Evolutionary conservation across 1,140 invertebrate genomes (phyloP), one percentile per base, ranked within the genome.

Genomic region (Semibalanus balanoides): DNA sequence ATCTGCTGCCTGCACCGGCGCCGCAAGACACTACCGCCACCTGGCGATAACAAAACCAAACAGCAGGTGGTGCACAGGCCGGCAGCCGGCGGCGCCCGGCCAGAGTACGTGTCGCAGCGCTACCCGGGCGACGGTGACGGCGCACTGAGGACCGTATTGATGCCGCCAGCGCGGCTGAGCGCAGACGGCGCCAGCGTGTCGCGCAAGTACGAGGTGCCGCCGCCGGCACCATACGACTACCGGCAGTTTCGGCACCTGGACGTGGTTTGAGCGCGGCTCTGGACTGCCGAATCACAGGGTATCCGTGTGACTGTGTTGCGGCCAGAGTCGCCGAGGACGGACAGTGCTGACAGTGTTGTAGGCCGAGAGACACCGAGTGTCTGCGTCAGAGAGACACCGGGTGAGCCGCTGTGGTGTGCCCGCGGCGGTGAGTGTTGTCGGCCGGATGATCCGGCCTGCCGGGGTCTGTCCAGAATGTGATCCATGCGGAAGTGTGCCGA

Each of bases 1-100:
- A 83, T 78, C 82, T 84, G n/a, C 28, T 35, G 35, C 22, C 73
- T 74, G 35, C 31, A 35, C 11, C 31, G 31, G 11, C 35, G 73
- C 31, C 73, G 31, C 22, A 74, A 35, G 35, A 25, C 31, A 19
- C 35, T 31, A 35, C 35, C 35, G 73, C 35, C 35, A 25, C 31
- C 73, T 74, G 22, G 31, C 31, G 73, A 35, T 19, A 25, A 11
- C 31, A 43, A 74, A 25, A 7, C 7, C 11, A 64, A 64, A 25
- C 51, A 64, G 11, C 22, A 64, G 1, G 51, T 19, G 51, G 1
- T 19, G 51, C n/a, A n/a, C n/a, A 64, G 51, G 22, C 11, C 51
- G 22, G 51, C 51, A 25, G 51, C 51, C 14, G 51, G 51, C 51
- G 51, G 51, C 51, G 51, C 11, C 22, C 11, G 51, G 51, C 51